Evolutionary conservation across 2,113 vertebrate species (phyloP), one percentile per base, ranked within the genome.

Genomic region (Anseranas semipalmata): DNA sequence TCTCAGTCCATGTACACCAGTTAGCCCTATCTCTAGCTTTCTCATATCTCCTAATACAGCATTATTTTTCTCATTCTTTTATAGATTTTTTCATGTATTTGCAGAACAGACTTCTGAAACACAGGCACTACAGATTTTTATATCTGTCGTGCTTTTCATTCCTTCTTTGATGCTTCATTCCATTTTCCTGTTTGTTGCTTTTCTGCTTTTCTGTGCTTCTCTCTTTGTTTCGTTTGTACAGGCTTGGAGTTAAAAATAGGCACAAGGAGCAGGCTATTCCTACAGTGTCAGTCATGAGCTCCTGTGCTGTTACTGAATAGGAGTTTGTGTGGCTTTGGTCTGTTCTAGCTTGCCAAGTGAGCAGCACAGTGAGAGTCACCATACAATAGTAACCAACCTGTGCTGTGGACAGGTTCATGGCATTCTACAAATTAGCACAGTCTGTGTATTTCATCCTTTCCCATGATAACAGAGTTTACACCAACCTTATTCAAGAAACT

Each of bases 11-110:
- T 2, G 2, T 80, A 71, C 50, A 85, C 41, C 48, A 72, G 48
- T 93, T 91, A 82, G n/a, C 45, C 48, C 56, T 87, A 16, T 70
- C 84, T 79, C 58, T 73, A 87, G 12, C 27, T 93, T 85, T 53
- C 55, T 87, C 7, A 1, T 87, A 46, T 76, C 45, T 93, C 53
- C n/a, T 79, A 85, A 76, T 62, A 35, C 21, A 56, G 48, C 27
- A 28, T 84, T 76, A 71, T 78, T 95, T 91, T 96, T 65, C 88
- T 84, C 48, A 52, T 74, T 83, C n/a, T 74, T 46, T 35, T 68
- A 43, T 45, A 85, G 16, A 39, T 77, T 85, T 91, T 83, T 50
- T 76, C 77, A 58, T 13, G 10, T 46, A 80, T 76, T 58, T 85
- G 19, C 30, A 75, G 27, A 77, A 58, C 27, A 85, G 16, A n/a